phyloP scores from a whole-genome alignment of 2,113 vertebrate species.

The Tachysurus vachellii region DNA sequence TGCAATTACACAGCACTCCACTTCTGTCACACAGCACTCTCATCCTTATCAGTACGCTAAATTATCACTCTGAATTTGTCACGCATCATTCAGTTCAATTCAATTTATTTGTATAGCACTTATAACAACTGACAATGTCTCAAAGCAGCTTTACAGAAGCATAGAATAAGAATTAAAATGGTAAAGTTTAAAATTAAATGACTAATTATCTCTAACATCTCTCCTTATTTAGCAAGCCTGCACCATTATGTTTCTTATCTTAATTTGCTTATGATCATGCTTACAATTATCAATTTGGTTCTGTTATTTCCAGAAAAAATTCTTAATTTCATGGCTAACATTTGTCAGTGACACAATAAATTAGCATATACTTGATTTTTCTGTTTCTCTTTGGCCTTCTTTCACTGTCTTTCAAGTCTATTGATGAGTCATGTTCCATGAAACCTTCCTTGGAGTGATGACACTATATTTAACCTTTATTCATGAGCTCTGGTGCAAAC shows the following conservation, averaged over 20 bases:
- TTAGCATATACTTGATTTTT: conserved; percentile 61
- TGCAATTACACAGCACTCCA: background rate
- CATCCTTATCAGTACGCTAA: too few species aligned
- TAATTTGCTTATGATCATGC: background rate
- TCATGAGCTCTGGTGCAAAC: conserved; percentile 61
- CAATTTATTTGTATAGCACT: too few species aligned
- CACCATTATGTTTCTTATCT: background rate
- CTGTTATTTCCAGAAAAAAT: background rate
- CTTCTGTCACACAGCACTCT: background rate
- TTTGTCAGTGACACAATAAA: conserved; percentile 49
- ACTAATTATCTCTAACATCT: too few species aligned
- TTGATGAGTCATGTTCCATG: conserved; percentile 52
- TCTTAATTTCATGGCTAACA: conserved; percentile 19
- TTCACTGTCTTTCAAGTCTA: conserved; percentile 57
- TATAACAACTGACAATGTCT: too few species aligned
- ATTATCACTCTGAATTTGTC: background rate
- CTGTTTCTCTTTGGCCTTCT: conserved; percentile 33
- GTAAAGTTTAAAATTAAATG: too few species aligned
- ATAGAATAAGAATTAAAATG: too few species aligned
- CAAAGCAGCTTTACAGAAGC: too few species aligned
- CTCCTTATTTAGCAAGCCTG: too few species aligned
- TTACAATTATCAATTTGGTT: background rate
- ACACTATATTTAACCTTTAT: conserved; percentile 68
- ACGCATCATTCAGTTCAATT: background rate
- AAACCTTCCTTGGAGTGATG: conserved; percentile 50